Base-by-base conservation (phyloP, 2,797 vertebrate genomes). In the Enteromius viviparus region DNA sequence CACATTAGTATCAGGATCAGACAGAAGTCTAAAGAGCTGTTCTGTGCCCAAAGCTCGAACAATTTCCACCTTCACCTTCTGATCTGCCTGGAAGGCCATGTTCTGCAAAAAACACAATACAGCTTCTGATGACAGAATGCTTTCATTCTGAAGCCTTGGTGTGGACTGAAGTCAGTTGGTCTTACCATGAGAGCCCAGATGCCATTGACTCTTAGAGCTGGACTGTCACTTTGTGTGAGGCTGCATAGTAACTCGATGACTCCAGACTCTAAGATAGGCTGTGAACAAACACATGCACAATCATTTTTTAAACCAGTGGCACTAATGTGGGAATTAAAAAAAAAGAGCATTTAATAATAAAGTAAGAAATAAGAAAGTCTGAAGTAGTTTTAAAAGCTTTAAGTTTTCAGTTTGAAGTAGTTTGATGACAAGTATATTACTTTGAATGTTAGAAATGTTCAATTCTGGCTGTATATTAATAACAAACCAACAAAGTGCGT, bases 141-240 rank as follows among this genome's bases (percentile, higher is more conserved):
- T 77, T 47, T 77, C 14, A 77, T 45, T 8, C 2, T 21, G 15
- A 77, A 64, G 5, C 15, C 47, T 26, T 29, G 40, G 15, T 77
- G 58, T 19, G n/a, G 15, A 62, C n/a, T 2, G 17, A 53, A 40
- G 9, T 37, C 2, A 17, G 32, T 26, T 23, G 17, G 23, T 91
- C 95, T 92, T 92, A 99, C 98, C 98, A 99, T 99, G 85, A 99
- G 95, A 88, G 98, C 98, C 98, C 98, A 99, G 93, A 99, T 98
- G 86, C 98, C 98, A 0, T 99, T 99, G 87, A 99, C 97, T 88
- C 98, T 94, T 89, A 99, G 95, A 51, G 98, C 97, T 81, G 97
- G 96, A 88, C 98, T 99, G 91, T 99, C 97, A 91, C 97, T 99
- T 92, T 98, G 97, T 68, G 97, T 99, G 91, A 99, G 94, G 94